Conservation (phyloP, 2,797 vertebrate species). For the Catamblyrhynchus diadema region DNA sequence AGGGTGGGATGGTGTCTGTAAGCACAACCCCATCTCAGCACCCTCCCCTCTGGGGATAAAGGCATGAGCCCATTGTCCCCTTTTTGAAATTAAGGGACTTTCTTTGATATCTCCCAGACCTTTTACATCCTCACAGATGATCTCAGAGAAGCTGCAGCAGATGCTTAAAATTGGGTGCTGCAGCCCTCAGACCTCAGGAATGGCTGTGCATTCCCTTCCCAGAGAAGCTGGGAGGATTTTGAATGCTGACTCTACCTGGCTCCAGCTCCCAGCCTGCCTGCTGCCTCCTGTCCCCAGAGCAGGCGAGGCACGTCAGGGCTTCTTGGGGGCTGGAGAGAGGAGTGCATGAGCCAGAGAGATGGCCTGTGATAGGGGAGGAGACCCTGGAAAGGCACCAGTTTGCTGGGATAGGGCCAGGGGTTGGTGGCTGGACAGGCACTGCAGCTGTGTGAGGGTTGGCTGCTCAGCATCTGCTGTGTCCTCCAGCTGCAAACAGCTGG, state of each 20-base stretch:
- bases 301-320: accelerated
- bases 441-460: not conserved
- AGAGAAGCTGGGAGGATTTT: not conserved
- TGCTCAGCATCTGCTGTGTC: not conserved
- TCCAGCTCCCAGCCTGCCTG: not conserved
- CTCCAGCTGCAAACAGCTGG: slow-evolving; percentile 22
- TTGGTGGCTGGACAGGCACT: not conserved
- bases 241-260: not conserved
- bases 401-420: not conserved
- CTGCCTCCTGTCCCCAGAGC: not conserved
- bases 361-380: not conserved
- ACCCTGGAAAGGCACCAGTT: not conserved
- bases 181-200: not conserved
- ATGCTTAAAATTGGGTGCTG: not conserved
- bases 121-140: not conserved
- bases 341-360: not conserved
- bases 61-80: not conserved
- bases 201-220: accelerated
- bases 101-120: not conserved
- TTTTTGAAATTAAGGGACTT: not conserved
- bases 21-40: not conserved
- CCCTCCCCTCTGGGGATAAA: not conserved
- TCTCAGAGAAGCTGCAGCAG: not conserved
- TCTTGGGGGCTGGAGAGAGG: not conserved
- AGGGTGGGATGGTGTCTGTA: not conserved